A percentile compares a stretch with the other conserved stretches of the same genome.
These are phyloP conservation scores for Climacteris rufus DNA, from an alignment of 2,113 vertebrate species.

Conservation along the genomic window DNA sequence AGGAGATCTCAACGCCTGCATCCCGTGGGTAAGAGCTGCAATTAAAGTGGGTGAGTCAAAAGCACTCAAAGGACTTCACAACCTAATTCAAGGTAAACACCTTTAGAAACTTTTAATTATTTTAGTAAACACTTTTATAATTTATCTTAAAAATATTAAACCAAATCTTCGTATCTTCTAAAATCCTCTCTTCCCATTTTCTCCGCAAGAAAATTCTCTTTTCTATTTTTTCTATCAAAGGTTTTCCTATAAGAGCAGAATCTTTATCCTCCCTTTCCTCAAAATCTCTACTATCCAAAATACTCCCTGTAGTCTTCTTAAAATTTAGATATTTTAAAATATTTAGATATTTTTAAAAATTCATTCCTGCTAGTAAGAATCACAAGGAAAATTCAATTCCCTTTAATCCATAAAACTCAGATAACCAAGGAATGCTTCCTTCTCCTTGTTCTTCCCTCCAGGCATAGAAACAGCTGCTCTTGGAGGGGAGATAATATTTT, in stretches of 20 bases:
- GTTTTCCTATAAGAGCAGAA: not conserved
- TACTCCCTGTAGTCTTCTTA: not conserved
- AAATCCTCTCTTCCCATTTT: not conserved
- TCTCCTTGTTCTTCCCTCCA: not conserved
- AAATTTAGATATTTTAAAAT: not conserved
- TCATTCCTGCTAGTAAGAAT: not conserved
- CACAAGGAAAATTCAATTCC: not conserved
- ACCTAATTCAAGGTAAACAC: not conserved
- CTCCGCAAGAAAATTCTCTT: not conserved
- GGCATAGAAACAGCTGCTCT: not conserved
- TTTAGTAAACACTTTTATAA: not conserved
- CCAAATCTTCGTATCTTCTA: not conserved
- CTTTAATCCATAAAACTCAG: not conserved
- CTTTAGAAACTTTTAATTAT: not conserved
- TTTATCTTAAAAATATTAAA: not conserved
- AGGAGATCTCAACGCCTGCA: not conserved
- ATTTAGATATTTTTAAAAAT: not conserved
- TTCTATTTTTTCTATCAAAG: not conserved
- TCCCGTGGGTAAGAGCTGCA: not conserved
- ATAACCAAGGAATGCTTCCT: not conserved
- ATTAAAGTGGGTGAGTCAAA: not conserved
- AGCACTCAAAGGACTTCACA: not conserved
- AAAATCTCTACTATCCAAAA: not conserved
- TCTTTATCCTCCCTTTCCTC: not conserved
- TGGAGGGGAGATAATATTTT: not conserved